Evolutionary conservation across 2,797 vertebrate species (phyloP).

Genomic region (Steatocranus sp.): DNA sequence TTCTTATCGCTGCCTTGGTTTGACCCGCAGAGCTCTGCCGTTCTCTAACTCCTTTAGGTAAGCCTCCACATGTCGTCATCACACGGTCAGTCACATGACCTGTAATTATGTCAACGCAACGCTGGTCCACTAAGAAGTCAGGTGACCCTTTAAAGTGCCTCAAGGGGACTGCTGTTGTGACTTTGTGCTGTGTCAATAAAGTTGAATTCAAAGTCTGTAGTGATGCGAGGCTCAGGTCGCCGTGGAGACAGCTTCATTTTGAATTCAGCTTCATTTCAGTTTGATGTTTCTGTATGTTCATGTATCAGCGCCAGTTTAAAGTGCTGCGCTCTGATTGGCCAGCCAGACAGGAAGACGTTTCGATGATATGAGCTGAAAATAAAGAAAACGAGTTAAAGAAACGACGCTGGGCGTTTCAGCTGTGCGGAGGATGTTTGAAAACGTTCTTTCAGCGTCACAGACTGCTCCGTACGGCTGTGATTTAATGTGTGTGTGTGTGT

Average conservation of each 20-base stretch:
- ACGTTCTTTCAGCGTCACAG: background rate
- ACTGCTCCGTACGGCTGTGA: background rate
- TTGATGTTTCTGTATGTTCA: background rate
- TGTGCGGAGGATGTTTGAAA: background rate
- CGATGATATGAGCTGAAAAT: accelerated
- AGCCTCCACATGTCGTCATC: conserved; percentile 59
- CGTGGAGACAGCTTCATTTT: background rate
- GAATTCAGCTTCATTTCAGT: background rate
- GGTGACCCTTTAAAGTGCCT: background rate
- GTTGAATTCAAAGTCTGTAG: background rate
- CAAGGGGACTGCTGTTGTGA: background rate
- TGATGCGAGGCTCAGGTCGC: background rate
- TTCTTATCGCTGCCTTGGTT: conserved; percentile 73
- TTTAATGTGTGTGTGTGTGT: background rate
- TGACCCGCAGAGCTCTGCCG: conserved; percentile 87
- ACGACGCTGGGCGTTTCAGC: background rate
- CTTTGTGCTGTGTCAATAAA: background rate
- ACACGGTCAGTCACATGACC: background rate
- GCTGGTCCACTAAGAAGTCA: background rate
- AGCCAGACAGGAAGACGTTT: background rate
- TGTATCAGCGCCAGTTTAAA: background rate
- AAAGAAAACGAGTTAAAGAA: background rate
- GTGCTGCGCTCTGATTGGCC: background rate
- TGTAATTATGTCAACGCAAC: accelerated
- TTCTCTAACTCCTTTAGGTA: conserved; percentile 98